Evolutionary conservation across 2,888 invertebrate genomes (phyloP), one percentile per base, ranked within the genome.

Genomic region (Odontocolon sp.): DNA sequence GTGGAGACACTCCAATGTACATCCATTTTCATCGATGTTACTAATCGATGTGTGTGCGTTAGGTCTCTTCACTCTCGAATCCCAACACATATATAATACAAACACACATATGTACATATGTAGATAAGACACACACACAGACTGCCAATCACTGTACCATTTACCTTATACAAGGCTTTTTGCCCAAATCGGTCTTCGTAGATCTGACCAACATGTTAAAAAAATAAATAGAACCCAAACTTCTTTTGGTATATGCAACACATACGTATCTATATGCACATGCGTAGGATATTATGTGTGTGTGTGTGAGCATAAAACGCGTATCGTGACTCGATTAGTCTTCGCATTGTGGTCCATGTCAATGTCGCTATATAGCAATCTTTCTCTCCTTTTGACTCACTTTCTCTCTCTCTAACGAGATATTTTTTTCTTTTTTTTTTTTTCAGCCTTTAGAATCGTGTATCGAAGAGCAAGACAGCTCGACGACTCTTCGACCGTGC

Each of bases 261-360:
- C 16, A 40, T 40, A 57, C 28, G 5, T 3, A 38, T 40, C 14
- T 26, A n/a, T 21, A n/a, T 23, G 2, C 23, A 21, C 2, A 4
- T 5, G 21, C 11, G 9, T 33, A 9, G 9, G 2, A 8, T 38
- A 57, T 33, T 16, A 23, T 11, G 14, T 23, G 14, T 38, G 2
- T 23, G 5, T 31, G 6, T 36, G 11, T 3, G 9, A 6, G 3
- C n/a, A 38, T 23, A 33, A 21, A 14, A 14, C 38, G 2, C 73
- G 80, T 81, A 82, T 79, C 81, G 78, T 69, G 81, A 81, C 84
- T 86, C 85, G 85, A 87, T 87, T 87, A 86, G 87, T 84, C 85
- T 80, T 77, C 77, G 82, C 82, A 83, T 86, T 85, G 85, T 86
- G 78, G 80, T 45, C 64, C 70, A 61, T 83, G 67, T 84, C 84